Evolutionary conservation across 1,140 invertebrate genomes (phyloP), one percentile per base, ranked within the genome.

Genomic region (Pissodes strobi): DNA sequence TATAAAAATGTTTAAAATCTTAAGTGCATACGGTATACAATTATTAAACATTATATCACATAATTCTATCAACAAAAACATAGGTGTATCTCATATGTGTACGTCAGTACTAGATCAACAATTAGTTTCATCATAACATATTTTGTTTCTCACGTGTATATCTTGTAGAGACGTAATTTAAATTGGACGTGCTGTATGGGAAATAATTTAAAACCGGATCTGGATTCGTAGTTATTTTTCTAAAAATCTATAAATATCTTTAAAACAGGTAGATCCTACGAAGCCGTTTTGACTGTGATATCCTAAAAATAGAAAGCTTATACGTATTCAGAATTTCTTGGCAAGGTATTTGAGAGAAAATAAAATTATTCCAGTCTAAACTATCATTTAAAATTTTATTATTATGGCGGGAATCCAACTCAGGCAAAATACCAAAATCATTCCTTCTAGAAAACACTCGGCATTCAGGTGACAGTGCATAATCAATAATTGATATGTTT

Each of bases 361-460:
- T 51, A 39, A 51, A 22, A 45, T 25, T 45, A 2, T 23, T 23
- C 6, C 30, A 53, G 38, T 62, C 46, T 53, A 53, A 59, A 13
- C 23, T 10, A 10, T 9, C 17, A 25, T 45, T 62, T 34, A 17
- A 45, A 62, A 53, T 23, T 53, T 62, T 53, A 34, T 52, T 61
- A 38, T 49, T 39, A 62, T 62, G 60, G 60, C 60, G 60, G 60
- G 60, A 62, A 62, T 62, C 60, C 60, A 62, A 62, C 12, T 53
- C 37, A 39, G 38, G 23, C 38, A 62, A 62, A 62, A 53, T 62
- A 19, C 46, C 10, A 49, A 62, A 43, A 13, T 61, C 27, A 39
- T 51, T 49, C 37, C 13, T 49, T 51, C 45, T 37, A 61, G 58
- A 62, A 62, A 41, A 43, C 18, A 22, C 25, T 23, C 22, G 9